Conservation (phyloP, 35 echinoderm and acorn worm species). For the Hemicentrotus pulcherrimus region DNA sequence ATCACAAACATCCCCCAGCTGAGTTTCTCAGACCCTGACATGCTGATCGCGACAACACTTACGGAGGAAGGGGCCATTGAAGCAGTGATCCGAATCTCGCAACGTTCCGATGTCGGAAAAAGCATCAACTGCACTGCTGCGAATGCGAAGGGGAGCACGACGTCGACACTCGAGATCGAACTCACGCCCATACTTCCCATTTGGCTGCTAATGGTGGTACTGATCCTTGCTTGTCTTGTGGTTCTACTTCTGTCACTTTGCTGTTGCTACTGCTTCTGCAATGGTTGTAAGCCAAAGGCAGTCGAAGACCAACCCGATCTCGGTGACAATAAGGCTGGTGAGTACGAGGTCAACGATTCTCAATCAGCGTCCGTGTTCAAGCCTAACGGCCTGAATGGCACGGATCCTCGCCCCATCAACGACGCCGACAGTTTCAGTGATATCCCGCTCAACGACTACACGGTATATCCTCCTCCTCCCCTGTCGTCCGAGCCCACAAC, state of each 20-base stretch:
- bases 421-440: constrained; percentile 13
- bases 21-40: background rate
- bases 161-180: background rate
- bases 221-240: background rate
- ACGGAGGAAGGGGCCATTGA: background rate
- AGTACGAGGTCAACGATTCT: constrained; percentile 39
- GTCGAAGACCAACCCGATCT: background rate
- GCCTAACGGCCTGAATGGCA: background rate
- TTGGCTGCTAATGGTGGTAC: background rate
- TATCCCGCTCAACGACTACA: constrained; percentile 7
- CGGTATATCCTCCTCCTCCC: background rate
- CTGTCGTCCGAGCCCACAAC: background rate
- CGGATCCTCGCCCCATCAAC: background rate
- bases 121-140: constrained; percentile 17
- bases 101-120: background rate
- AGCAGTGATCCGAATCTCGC: background rate
- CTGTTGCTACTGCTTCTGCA: constrained; percentile 31
- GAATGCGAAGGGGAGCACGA: constrained; percentile 6
- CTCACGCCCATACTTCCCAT: background rate
- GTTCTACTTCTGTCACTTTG: background rate
- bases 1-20: background rate
- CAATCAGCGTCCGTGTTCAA: background rate
- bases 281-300: constrained; percentile 8
- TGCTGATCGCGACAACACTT: background rate
- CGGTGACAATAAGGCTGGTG: background rate